Base-by-base conservation (phyloP, 2,797 vertebrate species). In the Rhinella marina region DNA sequence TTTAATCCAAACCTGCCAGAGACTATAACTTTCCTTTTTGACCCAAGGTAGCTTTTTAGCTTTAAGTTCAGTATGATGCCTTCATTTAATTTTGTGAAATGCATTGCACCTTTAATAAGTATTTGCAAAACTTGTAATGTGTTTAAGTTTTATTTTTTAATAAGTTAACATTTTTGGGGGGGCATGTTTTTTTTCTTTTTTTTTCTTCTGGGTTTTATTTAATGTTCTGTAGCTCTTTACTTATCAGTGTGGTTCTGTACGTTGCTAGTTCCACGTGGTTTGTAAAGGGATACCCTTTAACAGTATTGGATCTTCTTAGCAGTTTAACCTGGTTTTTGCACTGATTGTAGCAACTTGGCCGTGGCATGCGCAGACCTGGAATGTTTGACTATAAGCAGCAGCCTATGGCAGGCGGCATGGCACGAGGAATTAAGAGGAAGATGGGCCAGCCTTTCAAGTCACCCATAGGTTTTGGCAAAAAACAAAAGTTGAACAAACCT, bases 61-160 rank as follows among this genome's bases (percentile, higher is more conserved):
- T 23, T 23, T 32, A 50, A 21, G 41, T 73, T 10, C 23, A 48
- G 21, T 50, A 3, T 23, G 2, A 21, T 75, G 32, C 41, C 19
- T 75, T 48, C 8, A 72, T 48, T 59, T 77, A 32, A 17, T 77
- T 62, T 17, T 62, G 23, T 50, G 91, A 96, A 95, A 95, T 96
- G 95, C 95, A 96, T 96, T 96, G 95, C 95, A 96, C 95, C 95
- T 96, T 96, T 96, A 96, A 96, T 94, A 91, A 91, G 89, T 90
- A 62, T 64, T 81, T 81, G 79, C 59, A 7, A 62, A 81, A 90
- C 48, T 56, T 80, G 66, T 86, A 85, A 61, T 88, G 87, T 84
- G 23, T 29, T 29, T 76, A 87, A 82, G 66, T 75, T 75, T 48
- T 77, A 25, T 86, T 68, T 68, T 16, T 21, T 27, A 2, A 41